These are phyloP conservation scores for Procambarus virginalis DNA, from an alignment of 1,140 invertebrate genomes.

Conservation along the genomic window DNA sequence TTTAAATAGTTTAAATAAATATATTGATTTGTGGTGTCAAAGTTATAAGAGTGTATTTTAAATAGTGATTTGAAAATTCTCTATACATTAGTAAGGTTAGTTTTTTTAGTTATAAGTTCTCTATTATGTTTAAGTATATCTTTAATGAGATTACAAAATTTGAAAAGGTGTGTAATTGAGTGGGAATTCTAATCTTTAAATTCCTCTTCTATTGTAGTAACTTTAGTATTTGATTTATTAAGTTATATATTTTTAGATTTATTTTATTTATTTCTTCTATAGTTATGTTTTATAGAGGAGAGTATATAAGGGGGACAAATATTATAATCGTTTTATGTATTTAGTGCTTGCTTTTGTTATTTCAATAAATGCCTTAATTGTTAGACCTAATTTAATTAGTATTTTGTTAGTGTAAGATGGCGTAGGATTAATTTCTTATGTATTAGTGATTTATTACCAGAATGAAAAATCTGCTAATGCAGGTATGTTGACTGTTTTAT, in stretches of 20 bases:
- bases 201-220: neutral
- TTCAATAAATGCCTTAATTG: neutral
- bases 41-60: too few species aligned
- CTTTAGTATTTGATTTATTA: neutral
- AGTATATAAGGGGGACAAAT: neutral
- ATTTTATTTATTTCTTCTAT: neutral
- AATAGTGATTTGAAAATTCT: too few species aligned
- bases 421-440: slow-evolving; percentile 6
- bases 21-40: too few species aligned
- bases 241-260: neutral
- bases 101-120: too few species aligned
- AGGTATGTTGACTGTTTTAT: neutral
- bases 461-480: neutral
- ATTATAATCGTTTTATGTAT: slow-evolving; percentile 27
- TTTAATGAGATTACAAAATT: too few species aligned
- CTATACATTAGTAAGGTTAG: too few species aligned
- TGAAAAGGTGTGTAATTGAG: too few species aligned
- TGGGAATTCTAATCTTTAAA: neutral
- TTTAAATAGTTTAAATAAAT: too few species aligned
- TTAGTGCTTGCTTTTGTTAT: slow-evolving; percentile 23
- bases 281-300: too few species aligned
- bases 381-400: slow-evolving; percentile 20
- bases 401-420: slow-evolving; percentile 29
- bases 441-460: neutral
- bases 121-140: too few species aligned